phyloP scores from a whole-genome alignment of 2,888 invertebrate genomes.

The Phortica okadai region DNA sequence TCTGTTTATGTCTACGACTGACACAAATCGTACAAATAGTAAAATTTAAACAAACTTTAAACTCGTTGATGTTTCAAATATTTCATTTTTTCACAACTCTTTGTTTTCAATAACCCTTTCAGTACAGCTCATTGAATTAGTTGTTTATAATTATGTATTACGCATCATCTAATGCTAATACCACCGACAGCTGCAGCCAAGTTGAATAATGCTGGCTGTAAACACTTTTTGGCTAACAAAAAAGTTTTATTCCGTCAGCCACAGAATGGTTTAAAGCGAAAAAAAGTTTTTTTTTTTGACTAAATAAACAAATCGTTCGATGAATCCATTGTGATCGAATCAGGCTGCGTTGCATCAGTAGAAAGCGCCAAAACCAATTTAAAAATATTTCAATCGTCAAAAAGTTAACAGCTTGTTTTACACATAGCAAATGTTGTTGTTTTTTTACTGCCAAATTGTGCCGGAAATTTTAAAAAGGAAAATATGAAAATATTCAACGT shows the following conservation, averaged over 20 bases:
- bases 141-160: not conserved
- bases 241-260: not conserved
- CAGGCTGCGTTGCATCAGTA: not conserved
- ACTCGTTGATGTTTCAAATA: not conserved
- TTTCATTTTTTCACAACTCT: not conserved
- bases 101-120: not conserved
- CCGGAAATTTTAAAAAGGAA: conserved; percentile 1
- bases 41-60: not conserved
- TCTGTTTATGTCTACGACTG: no score
- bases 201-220: not conserved
- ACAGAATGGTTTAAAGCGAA: not conserved
- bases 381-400: not conserved
- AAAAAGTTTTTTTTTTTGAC: no score
- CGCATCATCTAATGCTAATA: not conserved
- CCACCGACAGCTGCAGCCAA: conserved; percentile 21
- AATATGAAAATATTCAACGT: not conserved
- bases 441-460: not conserved
- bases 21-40: no score
- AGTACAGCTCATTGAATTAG: not conserved
- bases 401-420: not conserved
- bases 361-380: not conserved
- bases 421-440: not conserved
- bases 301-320: not conserved
- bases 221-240: not conserved
- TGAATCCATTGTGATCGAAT: not conserved